A percentile compares a stretch with the other conserved stretches of the same genome.
Evolutionary conservation across 1,140 invertebrate genomes (phyloP).

Genomic region (Chironomus striatipennis): DNA sequence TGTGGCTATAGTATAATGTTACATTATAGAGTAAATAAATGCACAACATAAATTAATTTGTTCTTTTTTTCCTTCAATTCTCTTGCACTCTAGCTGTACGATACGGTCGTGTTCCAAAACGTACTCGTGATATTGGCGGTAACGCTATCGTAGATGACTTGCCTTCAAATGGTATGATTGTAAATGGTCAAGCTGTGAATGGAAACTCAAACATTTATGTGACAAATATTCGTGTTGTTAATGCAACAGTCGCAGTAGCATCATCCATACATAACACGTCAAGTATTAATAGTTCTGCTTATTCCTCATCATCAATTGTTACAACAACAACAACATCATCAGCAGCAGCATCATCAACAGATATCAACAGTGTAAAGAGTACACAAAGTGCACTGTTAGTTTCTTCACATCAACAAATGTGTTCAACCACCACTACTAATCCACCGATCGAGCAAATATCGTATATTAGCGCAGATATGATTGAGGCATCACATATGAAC

Average conservation of each 20-base stretch:
- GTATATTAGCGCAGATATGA: conserved; percentile 9
- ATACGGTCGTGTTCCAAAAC: conserved; percentile 91
- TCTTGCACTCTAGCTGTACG: conserved; percentile 67
- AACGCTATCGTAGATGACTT: conserved; percentile 26
- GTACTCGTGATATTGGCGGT: conserved; percentile 70
- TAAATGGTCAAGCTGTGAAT: conserved; percentile 22
- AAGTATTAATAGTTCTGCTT: conserved; percentile 28
- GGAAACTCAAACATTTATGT: conserved; percentile 31
- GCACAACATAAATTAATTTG: conserved; percentile 27
- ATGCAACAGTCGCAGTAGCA: conserved; percentile 30
- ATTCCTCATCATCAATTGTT: conserved; percentile 33
- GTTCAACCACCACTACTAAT: conserved; percentile 18
- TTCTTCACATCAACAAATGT: conserved; percentile 11
- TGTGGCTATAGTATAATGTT: no score
- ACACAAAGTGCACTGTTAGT: conserved; percentile 29
- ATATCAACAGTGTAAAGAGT: conserved; percentile 35
- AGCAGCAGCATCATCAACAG: conserved; percentile 34
- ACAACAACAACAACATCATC: conserved; percentile 28
- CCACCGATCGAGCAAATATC: conserved; percentile 20
- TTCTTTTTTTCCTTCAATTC: conserved; percentile 18
- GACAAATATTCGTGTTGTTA: conserved; percentile 32
- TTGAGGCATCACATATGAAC: conserved; percentile 27
- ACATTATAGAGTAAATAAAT: background rate
- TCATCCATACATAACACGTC: conserved; percentile 28
- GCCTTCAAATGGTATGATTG: conserved; percentile 27